Evolutionary conservation across 2,888 invertebrate species (phyloP).

Genomic region (Folsomia candida): DNA sequence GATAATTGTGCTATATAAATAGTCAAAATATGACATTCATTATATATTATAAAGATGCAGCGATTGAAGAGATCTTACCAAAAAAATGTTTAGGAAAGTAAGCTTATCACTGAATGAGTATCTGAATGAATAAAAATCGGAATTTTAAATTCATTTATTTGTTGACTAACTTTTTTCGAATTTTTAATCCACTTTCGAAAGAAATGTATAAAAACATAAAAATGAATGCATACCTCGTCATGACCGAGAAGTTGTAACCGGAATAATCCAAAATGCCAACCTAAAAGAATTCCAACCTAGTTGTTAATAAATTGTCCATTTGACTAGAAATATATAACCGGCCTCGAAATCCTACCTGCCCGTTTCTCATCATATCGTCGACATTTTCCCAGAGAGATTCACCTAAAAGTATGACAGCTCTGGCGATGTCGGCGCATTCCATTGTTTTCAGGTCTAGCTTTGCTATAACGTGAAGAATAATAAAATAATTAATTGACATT

Average conservation of each 20-base stretch:
- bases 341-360: too few species aligned
- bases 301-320: too few species aligned
- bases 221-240: slow-evolving; percentile 7
- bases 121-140: too few species aligned
- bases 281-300: too few species aligned
- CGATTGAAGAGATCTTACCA: not conserved
- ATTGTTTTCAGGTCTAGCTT: slow-evolving; percentile 12
- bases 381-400: slow-evolving; percentile 3
- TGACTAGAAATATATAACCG: too few species aligned
- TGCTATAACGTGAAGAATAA: not conserved
- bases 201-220: too few species aligned
- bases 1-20: slow-evolving; percentile 9
- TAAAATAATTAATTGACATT: too few species aligned
- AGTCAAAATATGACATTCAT: not conserved
- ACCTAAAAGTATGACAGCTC: not conserved
- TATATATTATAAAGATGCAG: not conserved
- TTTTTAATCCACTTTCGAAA: too few species aligned
- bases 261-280: not conserved
- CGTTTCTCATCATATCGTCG: slow-evolving; percentile 4
- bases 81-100: slow-evolving; percentile 10
- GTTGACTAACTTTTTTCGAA: too few species aligned
- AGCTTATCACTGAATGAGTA: slow-evolving; percentile 8
- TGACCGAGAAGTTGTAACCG: slow-evolving; percentile 8
- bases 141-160: too few species aligned
- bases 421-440: slow-evolving; percentile 6